These are phyloP conservation scores for Poecilia velifera DNA, from an alignment of 2,797 vertebrate genomes.

Conservation along the genomic window DNA sequence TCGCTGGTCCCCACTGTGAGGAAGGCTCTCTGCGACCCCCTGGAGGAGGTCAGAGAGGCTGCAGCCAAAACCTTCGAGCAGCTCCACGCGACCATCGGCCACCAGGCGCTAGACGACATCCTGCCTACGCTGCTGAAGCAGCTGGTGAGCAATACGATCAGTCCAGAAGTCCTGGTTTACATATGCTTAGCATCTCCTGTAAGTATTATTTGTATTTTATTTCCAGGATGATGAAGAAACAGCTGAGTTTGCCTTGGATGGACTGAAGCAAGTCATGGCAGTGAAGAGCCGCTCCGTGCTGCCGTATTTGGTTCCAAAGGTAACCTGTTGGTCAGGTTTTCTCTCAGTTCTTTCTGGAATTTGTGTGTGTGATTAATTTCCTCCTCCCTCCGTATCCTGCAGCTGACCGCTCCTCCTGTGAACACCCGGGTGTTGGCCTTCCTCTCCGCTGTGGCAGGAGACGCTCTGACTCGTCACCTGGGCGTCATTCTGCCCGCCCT, in stretches of 20 bases:
- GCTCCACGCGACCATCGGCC: constrained; percentile 95
- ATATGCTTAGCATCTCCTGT: background rate
- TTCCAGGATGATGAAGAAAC: constrained; percentile 88
- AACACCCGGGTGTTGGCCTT: constrained; percentile 96
- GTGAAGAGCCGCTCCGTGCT: constrained; percentile 98
- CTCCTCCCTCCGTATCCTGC: constrained; percentile 18
- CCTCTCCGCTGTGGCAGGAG: constrained; percentile 95
- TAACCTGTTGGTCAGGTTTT: constrained; percentile 48
- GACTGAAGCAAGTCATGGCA: constrained; percentile 98
- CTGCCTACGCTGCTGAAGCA: constrained; percentile 93
- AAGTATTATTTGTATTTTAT: constrained; percentile 9
- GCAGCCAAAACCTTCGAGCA: constrained; percentile 99
- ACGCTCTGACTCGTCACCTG: constrained; percentile 94
- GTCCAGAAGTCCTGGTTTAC: background rate
- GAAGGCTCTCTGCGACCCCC: constrained; percentile 95
- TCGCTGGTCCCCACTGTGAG: constrained; percentile 96
- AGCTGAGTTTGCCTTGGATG: constrained; percentile 94
- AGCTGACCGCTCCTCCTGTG: constrained; percentile 93
- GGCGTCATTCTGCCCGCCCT: constrained; percentile 95
- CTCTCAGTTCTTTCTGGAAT: background rate
- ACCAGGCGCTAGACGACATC: constrained; percentile 97
- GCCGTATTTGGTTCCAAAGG: constrained; percentile 97
- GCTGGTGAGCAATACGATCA: constrained; percentile 83
- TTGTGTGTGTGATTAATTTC: constrained; percentile 2
- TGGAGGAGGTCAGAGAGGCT: constrained; percentile 96